Base-by-base conservation (phyloP, 2,797 vertebrate genomes). In the Mormyrus hasselquistii region DNA sequence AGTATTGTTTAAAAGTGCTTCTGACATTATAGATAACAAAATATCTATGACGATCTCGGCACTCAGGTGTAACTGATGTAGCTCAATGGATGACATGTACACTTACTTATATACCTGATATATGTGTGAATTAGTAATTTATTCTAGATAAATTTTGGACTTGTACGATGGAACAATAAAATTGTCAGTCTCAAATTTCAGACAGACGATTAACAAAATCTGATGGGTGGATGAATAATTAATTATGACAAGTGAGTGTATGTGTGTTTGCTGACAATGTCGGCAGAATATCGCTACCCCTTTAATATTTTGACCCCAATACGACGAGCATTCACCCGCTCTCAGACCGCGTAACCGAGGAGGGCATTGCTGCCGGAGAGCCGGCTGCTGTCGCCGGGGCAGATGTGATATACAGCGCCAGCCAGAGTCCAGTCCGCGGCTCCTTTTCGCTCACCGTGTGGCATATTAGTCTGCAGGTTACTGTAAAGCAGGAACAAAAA, bases 401-500 rank as follows among this genome's bases (percentile, higher is more conserved):
- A 83, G 76, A 41, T 87, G 57, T 76, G 83, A 19, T 73, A 79
- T 44, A 38, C 62, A 52, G 59, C 10, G 82, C 8, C 49, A 53
- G 41, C 19, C 47, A 10, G 84, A 65, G n/a, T 29, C 57, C 84
- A 16, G 7, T 84, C 41, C 16, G 55, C 25, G 41, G 73, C 34
- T 53, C 8, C 8, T 65, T 85, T 49, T 49, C 29, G 84, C 47
- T 53, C 49, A 84, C 41, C 53, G 41, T 14, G 47, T 41, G 19
- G 62, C 47, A 19, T 84, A 25, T 53, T 82, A 29, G 50, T 41
- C 53, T 19, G 82, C 88, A 53, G 69, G 91, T 91, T 50, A 1
- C 86, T 88, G 83, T 50, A 85, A 89, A 91, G 82, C 92, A 52
- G 38, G 14, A 86, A 85, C 88, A 79, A 84, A 52, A 89, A 90